Evolutionary conservation across 2,888 invertebrate species (phyloP).

Genomic region (Fragum whitleyi): DNA sequence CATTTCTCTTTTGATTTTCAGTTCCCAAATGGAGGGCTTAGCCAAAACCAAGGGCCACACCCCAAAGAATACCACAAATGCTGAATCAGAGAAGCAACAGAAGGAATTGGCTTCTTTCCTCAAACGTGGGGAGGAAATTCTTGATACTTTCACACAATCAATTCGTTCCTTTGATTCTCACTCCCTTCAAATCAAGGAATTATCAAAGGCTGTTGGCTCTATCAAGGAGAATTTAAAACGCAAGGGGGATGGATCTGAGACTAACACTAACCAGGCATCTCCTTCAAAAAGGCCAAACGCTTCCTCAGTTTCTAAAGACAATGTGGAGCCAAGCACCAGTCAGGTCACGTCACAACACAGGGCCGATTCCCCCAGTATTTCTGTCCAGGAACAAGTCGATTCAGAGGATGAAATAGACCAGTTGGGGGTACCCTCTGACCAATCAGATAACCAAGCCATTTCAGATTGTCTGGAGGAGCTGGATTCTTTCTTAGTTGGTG

Average conservation of each 20-base stretch:
- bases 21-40: not conserved
- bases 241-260: too few relatives aligned
- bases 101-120: not conserved
- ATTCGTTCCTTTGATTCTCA: conserved; percentile 8
- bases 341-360: not conserved
- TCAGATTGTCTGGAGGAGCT: not conserved
- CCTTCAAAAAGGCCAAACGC: not conserved
- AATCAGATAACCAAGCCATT: not conserved
- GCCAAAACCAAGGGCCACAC: not conserved
- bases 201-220: not conserved
- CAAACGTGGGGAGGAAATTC: conserved; percentile 5
- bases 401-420: not conserved
- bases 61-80: not conserved
- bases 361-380: not conserved
- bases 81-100: not conserved
- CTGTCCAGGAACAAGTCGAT: not conserved
- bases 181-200: not conserved
- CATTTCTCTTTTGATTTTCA: not conserved
- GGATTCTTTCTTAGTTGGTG: not conserved
- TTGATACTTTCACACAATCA: conserved; percentile 5
- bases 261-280: not conserved
- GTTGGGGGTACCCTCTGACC: too few relatives aligned
- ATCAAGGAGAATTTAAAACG: not conserved
- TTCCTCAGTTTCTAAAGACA: not conserved
- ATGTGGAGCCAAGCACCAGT: not conserved